Evolutionary conservation across 2,888 invertebrate genomes (phyloP), one percentile per base, ranked within the genome.

Genomic region (Phalera bucephala): DNA sequence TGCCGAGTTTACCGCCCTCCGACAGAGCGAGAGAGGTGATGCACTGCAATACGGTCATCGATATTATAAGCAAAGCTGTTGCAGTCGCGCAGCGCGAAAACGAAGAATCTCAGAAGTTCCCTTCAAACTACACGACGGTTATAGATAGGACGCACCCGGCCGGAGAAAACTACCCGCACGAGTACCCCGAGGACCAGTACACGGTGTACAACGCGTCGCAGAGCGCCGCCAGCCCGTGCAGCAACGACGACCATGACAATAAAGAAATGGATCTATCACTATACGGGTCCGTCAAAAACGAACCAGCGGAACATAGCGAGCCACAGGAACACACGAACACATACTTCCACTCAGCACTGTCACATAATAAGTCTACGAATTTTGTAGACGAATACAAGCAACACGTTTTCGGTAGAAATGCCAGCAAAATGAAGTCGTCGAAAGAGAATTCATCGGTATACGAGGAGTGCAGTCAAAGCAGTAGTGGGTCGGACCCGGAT

Each of bases 401-500:
- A 43, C 83, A 85, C 36, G 68, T 75, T 20, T 87, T 70, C 45
- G 77, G 74, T 3, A 62, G 77, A 30, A 44, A 72, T 13, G 60
- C 57, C 17, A 72, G 58, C 40, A 84, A 79, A 62, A 58, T 67
- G 36, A 80, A 79, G 58, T 53, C 64, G 13, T 52, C 73, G 11
- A 84, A 88, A 48, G 91, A 91, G 40, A 91, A 85, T 49, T 73
- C 90, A 33, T 85, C 89, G 17, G 88, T 88, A 36, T 91, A 88
- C 45, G 90, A 91, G 50, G 92, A 91, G 27, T 91, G 91, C 65
- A 92, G 92, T 62, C 91, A 92, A 49, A 93, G 92, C 72, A 94
- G 94, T 72, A 93, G 93, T 68, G 93, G 93, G 52, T 94, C 95
- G 0, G 95, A 95, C 82, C 94, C 94, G 1, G 94, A 94, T 56